Evolutionary conservation across 2,888 invertebrate genomes (phyloP).

Genomic region (Micoletzkya japonica): DNA sequence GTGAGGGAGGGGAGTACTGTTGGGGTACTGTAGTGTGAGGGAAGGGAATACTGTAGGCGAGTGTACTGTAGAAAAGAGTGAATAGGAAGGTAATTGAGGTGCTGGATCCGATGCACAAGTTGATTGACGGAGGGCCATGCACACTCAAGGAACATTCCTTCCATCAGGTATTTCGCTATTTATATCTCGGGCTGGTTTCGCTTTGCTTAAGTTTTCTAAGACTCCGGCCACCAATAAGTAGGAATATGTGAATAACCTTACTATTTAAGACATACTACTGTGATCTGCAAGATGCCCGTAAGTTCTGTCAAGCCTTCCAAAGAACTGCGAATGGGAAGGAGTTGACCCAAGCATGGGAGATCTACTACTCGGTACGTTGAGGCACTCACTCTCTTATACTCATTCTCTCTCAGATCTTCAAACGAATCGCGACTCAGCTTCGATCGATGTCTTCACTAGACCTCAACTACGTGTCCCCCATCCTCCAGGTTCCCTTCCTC

Average conservation of each 20-base stretch:
- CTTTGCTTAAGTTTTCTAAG: too few species aligned
- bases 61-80: too few species aligned
- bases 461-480: slow-evolving; percentile 87
- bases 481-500: slow-evolving; percentile 46
- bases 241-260: background rate
- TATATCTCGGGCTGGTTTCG: background rate
- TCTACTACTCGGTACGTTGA: slow-evolving; percentile 80
- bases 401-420: slow-evolving; percentile 76
- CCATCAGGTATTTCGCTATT: slow-evolving; percentile 71
- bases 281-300: slow-evolving; percentile 89
- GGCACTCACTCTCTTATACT: background rate
- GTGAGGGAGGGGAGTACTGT: background rate
- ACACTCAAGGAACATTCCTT: slow-evolving; percentile 96
- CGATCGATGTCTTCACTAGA: slow-evolving; percentile 71
- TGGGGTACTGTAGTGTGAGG: too few species aligned
- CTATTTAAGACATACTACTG: slow-evolving; percentile 79
- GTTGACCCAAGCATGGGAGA: slow-evolving; percentile 91
- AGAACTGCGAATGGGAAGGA: slow-evolving; percentile 84
- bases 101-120: slow-evolving; percentile 87
- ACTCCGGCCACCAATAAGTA: slow-evolving; percentile 4
- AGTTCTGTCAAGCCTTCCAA: slow-evolving; percentile 89
- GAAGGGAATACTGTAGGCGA: slow-evolving; percentile 86
- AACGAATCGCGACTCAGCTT: slow-evolving; percentile 90
- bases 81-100: slow-evolving; percentile 66
- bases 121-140: slow-evolving; percentile 90